Conservation (phyloP, 2,113 vertebrate species). For the Chiloscyllium plagiosum region DNA sequence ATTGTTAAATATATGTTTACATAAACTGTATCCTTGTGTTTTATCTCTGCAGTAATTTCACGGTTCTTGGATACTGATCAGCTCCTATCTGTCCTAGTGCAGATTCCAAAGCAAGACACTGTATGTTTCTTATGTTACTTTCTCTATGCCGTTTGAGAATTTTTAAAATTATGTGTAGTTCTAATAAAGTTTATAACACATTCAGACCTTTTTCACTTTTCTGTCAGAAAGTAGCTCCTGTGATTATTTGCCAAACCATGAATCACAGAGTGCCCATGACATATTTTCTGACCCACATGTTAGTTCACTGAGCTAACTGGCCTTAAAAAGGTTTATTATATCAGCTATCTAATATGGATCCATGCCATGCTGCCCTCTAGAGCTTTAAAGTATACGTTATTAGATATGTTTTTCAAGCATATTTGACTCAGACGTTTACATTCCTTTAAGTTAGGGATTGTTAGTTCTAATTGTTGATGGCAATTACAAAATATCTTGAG, state of each 20-base stretch:
- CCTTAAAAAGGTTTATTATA: not conserved
- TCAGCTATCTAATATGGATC: not conserved
- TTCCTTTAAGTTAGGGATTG: not conserved
- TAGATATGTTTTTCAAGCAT: not conserved
- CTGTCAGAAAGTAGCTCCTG: not conserved
- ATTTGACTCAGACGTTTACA: not conserved
- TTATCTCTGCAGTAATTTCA: constrained; percentile 72
- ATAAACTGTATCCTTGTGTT: constrained; percentile 7
- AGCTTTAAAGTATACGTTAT: not conserved
- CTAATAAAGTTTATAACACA: not conserved
- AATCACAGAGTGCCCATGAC: not conserved
- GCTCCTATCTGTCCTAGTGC: constrained; percentile 85
- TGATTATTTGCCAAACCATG: not conserved
- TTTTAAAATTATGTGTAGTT: not conserved
- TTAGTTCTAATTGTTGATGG: not conserved
- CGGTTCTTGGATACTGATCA: constrained; percentile 91
- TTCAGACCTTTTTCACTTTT: not conserved
- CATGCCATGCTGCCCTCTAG: not conserved
- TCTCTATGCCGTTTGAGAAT: constrained; percentile 37
- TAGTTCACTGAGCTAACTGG: not conserved
- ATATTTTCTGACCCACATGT: not conserved
- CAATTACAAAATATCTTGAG: not conserved
- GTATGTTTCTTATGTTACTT: constrained; percentile 57
- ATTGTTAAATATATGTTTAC: constrained; percentile 23
- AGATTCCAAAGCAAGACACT: constrained; percentile 92